phyloP scores from a whole-genome alignment of 2,113 vertebrate genomes.

The Hypanus sabinus region DNA sequence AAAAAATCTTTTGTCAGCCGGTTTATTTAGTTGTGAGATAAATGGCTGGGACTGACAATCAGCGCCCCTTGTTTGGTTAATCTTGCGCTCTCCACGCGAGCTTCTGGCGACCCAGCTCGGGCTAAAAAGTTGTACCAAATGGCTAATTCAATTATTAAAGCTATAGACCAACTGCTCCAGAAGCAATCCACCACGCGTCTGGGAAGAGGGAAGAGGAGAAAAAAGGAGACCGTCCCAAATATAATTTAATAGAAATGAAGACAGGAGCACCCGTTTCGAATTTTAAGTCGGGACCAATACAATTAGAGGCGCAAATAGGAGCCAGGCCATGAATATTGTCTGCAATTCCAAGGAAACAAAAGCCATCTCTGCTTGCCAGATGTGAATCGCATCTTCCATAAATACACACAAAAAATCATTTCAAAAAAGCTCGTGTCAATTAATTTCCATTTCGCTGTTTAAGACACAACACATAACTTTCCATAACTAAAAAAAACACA shows the following conservation, averaged over 20 bases:
- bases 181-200: constrained; percentile 97
- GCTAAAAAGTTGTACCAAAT: constrained; percentile 83
- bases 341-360: neutral
- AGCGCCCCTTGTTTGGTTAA: constrained; percentile 61
- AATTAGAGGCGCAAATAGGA: constrained; percentile 76
- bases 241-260: constrained; percentile 98
- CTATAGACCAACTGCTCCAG: constrained; percentile 93
- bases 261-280: constrained; percentile 90
- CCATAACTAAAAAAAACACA: neutral
- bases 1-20: constrained; percentile 54
- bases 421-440: neutral
- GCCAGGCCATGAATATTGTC: constrained; percentile 29
- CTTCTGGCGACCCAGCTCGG: constrained; percentile 54
- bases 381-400: constrained; percentile 1
- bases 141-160: constrained; percentile 94
- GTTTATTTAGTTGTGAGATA: constrained; percentile 35
- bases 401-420: constrained; percentile 1
- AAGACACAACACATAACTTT: neutral
- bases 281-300: constrained; percentile 92
- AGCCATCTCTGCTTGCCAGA: neutral
- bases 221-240: constrained; percentile 78
- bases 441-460: constrained; percentile 7
- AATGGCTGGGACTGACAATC: constrained; percentile 3
- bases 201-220: constrained; percentile 69
- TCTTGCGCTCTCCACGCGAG: constrained; percentile 87